phyloP scores from a whole-genome alignment of 2,888 invertebrate species.

The Drosophila kuntzei region DNA sequence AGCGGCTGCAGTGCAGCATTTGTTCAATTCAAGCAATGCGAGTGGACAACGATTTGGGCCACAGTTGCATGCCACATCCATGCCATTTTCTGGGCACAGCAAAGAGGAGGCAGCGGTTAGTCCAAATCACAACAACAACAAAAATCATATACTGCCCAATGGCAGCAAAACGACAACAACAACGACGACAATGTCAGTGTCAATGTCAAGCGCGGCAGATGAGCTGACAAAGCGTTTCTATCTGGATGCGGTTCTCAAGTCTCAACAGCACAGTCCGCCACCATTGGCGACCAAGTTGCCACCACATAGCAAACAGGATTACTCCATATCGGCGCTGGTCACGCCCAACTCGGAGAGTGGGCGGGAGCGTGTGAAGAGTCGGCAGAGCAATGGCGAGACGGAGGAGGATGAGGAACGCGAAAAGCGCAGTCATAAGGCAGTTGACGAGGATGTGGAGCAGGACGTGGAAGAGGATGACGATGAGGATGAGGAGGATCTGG shows the following conservation, averaged over 20 bases:
- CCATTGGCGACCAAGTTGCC: slow-evolving; percentile 76
- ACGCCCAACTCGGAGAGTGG: slow-evolving; percentile 85
- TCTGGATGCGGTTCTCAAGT: slow-evolving; percentile 91
- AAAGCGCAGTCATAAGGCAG: slow-evolving; percentile 28
- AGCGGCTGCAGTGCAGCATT: slow-evolving; percentile 82
- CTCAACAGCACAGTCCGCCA: slow-evolving; percentile 86
- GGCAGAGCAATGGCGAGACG: slow-evolving; percentile 78
- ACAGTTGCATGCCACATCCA: slow-evolving; percentile 60
- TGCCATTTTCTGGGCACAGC: slow-evolving; percentile 45
- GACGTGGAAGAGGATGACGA: slow-evolving; percentile 74
- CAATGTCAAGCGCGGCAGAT: slow-evolving; percentile 88
- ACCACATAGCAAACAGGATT: slow-evolving; percentile 76
- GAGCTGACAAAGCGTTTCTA: slow-evolving; percentile 90
- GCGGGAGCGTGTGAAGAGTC: slow-evolving; percentile 74
- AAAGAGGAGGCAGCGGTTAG: slow-evolving; percentile 45
- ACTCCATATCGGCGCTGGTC: slow-evolving; percentile 82
- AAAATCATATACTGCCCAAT: slow-evolving; percentile 84
- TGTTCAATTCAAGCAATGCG: slow-evolving; percentile 75
- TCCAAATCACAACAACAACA: slow-evolving; percentile 83
- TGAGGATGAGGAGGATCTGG: slow-evolving; percentile 85
- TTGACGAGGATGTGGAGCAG: slow-evolving; percentile 30
- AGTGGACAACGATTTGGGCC: slow-evolving; percentile 67
- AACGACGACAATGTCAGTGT: slow-evolving; percentile 82
- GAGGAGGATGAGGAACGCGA: slow-evolving; percentile 54
- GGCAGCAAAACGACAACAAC: slow-evolving; percentile 86